phyloP scores from a whole-genome alignment of 2,113 vertebrate species.

The Paracanthobrama guichenoti region DNA sequence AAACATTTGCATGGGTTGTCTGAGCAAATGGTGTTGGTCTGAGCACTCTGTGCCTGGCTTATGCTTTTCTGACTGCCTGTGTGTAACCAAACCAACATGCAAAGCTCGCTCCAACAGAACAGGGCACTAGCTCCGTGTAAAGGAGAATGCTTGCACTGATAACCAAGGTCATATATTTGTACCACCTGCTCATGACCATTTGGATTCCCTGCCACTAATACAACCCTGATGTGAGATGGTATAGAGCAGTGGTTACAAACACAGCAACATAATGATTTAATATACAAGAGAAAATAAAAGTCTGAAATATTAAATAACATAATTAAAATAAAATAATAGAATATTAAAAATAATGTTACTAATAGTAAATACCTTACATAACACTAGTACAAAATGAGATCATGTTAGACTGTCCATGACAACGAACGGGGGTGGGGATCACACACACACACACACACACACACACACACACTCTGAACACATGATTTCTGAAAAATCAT shows the following conservation, averaged over 20 bases:
- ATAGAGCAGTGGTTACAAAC: not conserved
- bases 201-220: not conserved
- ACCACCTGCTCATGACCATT: constrained; percentile 27
- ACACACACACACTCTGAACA: no score
- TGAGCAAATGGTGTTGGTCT: constrained; percentile 46
- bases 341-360: not conserved
- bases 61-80: constrained; percentile 55
- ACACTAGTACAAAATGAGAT: not conserved
- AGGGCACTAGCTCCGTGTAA: constrained; percentile 5
- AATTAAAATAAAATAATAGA: no score
- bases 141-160: constrained; percentile 1
- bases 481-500: no score
- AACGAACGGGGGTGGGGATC: no score
- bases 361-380: not conserved
- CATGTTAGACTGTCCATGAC: not conserved
- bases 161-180: constrained; percentile 31
- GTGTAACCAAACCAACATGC: constrained; percentile 65
- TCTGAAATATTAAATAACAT: no score
- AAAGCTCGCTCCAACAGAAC: constrained; percentile 58
- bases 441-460: no score
- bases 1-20: constrained; percentile 73
- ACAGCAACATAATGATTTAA: not conserved
- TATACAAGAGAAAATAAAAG: not conserved
- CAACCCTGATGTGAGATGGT: not conserved
- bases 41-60: constrained; percentile 45